Conservation (phyloP, 2,888 invertebrate species). For the Ophion obscuratus region DNA sequence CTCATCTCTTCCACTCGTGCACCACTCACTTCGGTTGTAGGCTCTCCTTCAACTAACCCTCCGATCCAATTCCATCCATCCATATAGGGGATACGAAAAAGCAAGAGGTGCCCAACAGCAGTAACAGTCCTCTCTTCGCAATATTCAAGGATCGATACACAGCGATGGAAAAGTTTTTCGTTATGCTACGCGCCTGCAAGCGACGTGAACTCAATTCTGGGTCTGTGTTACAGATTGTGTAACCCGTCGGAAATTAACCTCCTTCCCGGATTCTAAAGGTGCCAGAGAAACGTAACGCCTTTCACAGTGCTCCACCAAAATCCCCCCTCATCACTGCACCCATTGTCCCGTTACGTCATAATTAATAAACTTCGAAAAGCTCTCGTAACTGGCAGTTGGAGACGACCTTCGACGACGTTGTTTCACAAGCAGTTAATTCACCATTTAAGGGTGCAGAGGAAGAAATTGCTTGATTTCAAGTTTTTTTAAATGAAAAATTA, state of each 20-base stretch:
- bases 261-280: not conserved
- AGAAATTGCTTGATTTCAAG: too few relatives aligned
- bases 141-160: conserved; percentile 25
- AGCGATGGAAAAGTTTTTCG: conserved; percentile 44
- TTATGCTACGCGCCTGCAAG: not conserved
- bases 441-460: too few relatives aligned
- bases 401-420: too few relatives aligned
- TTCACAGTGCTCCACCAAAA: not conserved
- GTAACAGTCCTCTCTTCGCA: conserved; percentile 3
- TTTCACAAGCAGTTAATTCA: too few relatives aligned
- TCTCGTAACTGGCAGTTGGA: too few relatives aligned
- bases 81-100: conserved; percentile 68
- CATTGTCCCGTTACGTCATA: too few relatives aligned
- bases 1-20: conserved; percentile 63
- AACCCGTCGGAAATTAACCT: not conserved
- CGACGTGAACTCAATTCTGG: not conserved
- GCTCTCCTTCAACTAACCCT: conserved; percentile 59
- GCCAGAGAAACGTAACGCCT: not conserved
- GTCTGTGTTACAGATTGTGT: not conserved
- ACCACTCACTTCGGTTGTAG: conserved; percentile 38
- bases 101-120: conserved; percentile 35
- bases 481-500: too few relatives aligned
- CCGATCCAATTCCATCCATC: conserved; percentile 75
- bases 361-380: too few relatives aligned
- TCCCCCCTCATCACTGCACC: not conserved